phyloP scores from a whole-genome alignment of 2,888 invertebrate species.

The Melinaea menophilus region DNA sequence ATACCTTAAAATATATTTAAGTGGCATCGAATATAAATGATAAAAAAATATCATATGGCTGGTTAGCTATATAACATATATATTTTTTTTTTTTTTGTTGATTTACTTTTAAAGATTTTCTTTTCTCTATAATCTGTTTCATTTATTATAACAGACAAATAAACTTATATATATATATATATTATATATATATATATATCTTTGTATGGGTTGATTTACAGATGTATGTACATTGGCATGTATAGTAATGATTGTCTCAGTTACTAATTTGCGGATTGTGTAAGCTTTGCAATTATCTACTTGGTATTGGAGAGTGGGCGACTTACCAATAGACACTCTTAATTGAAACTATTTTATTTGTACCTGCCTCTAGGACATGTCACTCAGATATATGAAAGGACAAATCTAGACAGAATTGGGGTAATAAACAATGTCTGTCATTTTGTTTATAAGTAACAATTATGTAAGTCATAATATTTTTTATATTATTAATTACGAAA shows the following conservation, averaged over 20 bases:
- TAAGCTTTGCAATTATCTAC: constrained; percentile 25
- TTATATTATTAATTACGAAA: too few relatives aligned
- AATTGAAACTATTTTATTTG: constrained; percentile 4
- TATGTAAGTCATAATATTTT: neutral
- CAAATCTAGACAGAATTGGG: constrained; percentile 3
- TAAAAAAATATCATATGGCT: too few relatives aligned
- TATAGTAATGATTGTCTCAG: constrained; percentile 21
- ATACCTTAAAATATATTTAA: too few relatives aligned
- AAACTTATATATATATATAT: too few relatives aligned
- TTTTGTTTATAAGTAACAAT: neutral
- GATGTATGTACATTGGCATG: constrained; percentile 1
- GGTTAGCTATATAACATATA: too few relatives aligned
- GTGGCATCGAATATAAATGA: too few relatives aligned
- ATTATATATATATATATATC: neutral
- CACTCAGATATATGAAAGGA: constrained; percentile 1
- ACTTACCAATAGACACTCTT: constrained; percentile 11
- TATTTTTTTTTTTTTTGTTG: too few relatives aligned
- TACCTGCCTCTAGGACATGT: constrained; percentile 6
- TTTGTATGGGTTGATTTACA: neutral
- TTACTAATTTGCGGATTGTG: constrained; percentile 33
- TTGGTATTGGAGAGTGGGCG: constrained; percentile 18
- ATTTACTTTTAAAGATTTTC: too few relatives aligned
- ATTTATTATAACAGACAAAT: too few relatives aligned
- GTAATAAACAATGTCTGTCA: neutral
- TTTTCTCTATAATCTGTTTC: too few relatives aligned